phyloP scores from a whole-genome alignment of 2,797 vertebrate species.

The Lagodon rhomboides region DNA sequence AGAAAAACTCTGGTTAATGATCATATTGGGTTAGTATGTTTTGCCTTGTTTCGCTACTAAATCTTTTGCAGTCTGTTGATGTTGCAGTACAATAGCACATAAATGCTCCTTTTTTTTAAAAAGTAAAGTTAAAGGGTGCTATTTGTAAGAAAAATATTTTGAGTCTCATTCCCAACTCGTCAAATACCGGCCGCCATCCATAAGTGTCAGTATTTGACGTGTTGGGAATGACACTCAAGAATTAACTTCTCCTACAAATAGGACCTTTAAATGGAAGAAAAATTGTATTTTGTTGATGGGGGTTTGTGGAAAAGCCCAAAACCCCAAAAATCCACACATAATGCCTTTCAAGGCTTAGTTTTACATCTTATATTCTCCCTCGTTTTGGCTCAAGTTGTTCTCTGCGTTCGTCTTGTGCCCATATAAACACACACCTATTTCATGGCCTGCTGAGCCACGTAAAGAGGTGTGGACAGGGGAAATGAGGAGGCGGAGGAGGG shows the following conservation, averaged over 20 bases:
- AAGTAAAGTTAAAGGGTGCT: too few species aligned
- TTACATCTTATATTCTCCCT: background rate
- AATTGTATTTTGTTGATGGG: background rate
- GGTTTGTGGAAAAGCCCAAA: background rate
- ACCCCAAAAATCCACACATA: background rate
- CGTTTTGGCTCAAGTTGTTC: background rate
- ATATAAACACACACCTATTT: constrained; percentile 49
- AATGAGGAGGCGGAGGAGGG: constrained; percentile 38
- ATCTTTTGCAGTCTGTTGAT: background rate
- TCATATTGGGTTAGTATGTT: background rate
- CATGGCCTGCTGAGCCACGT: constrained; percentile 46
- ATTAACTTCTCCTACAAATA: too few species aligned
- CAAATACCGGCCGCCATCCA: too few species aligned
- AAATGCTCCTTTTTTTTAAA: background rate
- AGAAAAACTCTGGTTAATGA: background rate
- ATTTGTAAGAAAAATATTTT: too few species aligned
- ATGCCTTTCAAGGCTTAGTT: background rate
- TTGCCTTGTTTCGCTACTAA: too few species aligned
- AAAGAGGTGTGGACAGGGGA: constrained; percentile 67
- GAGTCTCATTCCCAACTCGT: too few species aligned
- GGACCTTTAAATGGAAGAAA: too few species aligned
- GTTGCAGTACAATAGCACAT: background rate
- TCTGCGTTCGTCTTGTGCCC: constrained; percentile 20
- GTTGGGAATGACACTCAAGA: too few species aligned
- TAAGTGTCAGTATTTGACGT: too few species aligned